These are phyloP conservation scores for Sepiola atlantica DNA, from an alignment of 2,888 invertebrate genomes.

Conservation along the genomic window DNA sequence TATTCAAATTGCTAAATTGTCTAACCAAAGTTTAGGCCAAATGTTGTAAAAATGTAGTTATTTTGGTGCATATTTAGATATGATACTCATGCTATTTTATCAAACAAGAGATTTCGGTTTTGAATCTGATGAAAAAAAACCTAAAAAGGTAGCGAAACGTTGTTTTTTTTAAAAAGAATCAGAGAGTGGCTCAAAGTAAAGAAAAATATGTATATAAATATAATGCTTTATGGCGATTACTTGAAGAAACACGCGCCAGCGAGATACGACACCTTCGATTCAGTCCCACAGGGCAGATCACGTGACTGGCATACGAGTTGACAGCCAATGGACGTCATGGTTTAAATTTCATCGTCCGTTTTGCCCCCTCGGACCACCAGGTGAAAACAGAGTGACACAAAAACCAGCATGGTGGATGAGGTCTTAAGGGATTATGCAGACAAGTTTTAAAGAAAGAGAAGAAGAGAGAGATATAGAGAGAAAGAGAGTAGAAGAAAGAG, in stretches of 20 bases:
- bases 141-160: too few species aligned
- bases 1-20: too few species aligned
- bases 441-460: neutral
- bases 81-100: too few species aligned
- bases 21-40: too few species aligned
- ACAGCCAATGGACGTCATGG: neutral
- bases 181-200: neutral
- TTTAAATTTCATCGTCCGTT: neutral
- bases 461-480: neutral
- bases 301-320: constrained; percentile 5
- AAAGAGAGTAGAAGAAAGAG: neutral
- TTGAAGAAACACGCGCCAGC: neutral
- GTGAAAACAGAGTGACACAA: neutral
- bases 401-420: neutral
- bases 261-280: neutral
- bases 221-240: neutral
- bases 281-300: neutral
- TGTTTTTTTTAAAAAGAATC: too few species aligned
- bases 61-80: too few species aligned
- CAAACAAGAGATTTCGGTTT: too few species aligned
- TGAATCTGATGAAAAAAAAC: too few species aligned
- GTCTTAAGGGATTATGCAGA: neutral
- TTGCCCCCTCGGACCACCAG: neutral
- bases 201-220: neutral
- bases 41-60: too few species aligned